phyloP scores from a whole-genome alignment of 2,888 invertebrate genomes.

The Atherix ibis region DNA sequence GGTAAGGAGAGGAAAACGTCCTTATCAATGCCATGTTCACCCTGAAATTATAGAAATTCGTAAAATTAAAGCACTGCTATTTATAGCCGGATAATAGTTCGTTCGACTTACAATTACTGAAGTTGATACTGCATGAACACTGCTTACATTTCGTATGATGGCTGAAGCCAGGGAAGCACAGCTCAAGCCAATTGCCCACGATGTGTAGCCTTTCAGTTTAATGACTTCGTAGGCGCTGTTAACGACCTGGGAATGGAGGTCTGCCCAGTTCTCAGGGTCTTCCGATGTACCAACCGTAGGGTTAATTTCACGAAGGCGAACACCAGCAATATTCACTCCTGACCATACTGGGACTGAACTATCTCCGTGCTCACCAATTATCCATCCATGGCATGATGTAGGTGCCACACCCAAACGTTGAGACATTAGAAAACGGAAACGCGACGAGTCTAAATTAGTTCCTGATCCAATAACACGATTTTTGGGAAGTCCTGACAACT shows the following conservation, averaged over 20 bases:
- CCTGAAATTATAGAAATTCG: slow-evolving; percentile 40
- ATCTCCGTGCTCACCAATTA: slow-evolving; percentile 91
- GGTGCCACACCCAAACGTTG: slow-evolving; percentile 68
- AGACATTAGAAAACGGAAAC: slow-evolving; percentile 77
- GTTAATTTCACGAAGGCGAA: slow-evolving; percentile 62
- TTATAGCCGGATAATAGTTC: too few species aligned
- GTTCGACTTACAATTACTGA: slow-evolving; percentile 52
- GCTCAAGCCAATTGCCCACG: slow-evolving; percentile 79
- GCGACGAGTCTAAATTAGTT: slow-evolving; percentile 81
- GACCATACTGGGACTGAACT: slow-evolving; percentile 88
- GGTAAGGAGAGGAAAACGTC: slow-evolving; percentile 81
- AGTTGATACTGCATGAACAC: slow-evolving; percentile 66
- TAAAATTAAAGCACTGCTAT: too few species aligned
- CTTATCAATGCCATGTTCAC: slow-evolving; percentile 59
- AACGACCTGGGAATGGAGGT: slow-evolving; percentile 67
- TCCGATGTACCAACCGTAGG: slow-evolving; percentile 51
- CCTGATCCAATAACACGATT: slow-evolving; percentile 83
- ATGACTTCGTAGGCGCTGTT: slow-evolving; percentile 79
- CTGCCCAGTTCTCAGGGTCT: slow-evolving; percentile 65
- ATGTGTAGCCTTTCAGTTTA: slow-evolving; percentile 76
- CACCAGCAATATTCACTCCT: slow-evolving; percentile 82
- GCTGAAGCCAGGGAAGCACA: slow-evolving; percentile 53
- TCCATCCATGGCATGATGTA: slow-evolving; percentile 78
- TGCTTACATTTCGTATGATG: slow-evolving; percentile 54
- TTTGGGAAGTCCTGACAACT: slow-evolving; percentile 74